Percentiles rank a stretch among this genome's conserved stretches.
Conservation (phyloP, 1,140 invertebrate species). For the Heliconius melpomene region DNA sequence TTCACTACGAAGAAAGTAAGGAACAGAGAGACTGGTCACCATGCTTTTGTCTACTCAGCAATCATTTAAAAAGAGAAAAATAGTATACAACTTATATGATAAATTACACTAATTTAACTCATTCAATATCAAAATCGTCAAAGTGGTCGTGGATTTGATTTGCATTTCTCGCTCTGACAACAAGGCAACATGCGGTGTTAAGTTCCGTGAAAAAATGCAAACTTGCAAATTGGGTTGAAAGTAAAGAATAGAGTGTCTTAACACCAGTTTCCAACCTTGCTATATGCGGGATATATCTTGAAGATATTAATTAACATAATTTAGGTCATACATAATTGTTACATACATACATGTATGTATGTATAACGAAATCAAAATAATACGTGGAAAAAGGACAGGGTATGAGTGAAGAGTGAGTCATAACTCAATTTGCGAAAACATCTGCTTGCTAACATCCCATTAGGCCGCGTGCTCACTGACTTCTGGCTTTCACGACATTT, state of each 20-base stretch:
- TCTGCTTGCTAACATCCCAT: constrained; percentile 54
- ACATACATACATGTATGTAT: constrained; percentile 15
- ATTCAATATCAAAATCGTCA: neutral
- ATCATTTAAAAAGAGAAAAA: neutral
- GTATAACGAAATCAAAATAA: constrained; percentile 46
- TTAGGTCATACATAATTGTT: constrained; percentile 6
- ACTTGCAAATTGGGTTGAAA: too few species aligned
- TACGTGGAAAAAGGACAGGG: constrained; percentile 41
- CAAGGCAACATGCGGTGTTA: too few species aligned
- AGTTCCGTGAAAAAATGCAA: too few species aligned
- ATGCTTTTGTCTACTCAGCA: neutral
- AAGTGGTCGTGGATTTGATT: too few species aligned
- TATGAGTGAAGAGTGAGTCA: constrained; percentile 48
- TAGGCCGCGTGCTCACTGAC: constrained; percentile 39
- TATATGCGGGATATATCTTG: too few species aligned
- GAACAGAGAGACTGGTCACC: neutral
- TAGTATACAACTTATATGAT: neutral
- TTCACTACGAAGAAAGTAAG: neutral
- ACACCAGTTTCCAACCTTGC: too few species aligned
- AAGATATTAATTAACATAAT: neutral
- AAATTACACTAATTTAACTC: neutral
- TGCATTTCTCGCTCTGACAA: too few species aligned
- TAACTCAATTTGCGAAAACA: constrained; percentile 61
- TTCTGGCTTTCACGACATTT: constrained; percentile 23
- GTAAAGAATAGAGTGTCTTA: too few species aligned